phyloP scores from a whole-genome alignment of 2,888 invertebrate genomes.

The Pteria penguin region DNA sequence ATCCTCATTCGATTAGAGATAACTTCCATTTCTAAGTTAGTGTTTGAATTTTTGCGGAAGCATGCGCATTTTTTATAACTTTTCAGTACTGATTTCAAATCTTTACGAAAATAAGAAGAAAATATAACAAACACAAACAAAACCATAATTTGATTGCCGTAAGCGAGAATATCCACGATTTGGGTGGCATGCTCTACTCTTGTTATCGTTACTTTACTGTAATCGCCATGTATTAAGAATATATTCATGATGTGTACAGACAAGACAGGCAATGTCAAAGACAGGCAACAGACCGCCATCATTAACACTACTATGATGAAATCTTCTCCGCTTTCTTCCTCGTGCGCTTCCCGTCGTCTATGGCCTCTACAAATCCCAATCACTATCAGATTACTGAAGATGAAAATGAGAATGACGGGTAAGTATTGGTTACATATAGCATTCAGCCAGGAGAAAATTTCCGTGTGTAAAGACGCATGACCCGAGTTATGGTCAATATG shows the following conservation, averaged over 20 bases:
- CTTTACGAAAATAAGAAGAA: background rate
- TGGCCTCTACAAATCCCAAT: background rate
- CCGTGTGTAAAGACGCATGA: background rate
- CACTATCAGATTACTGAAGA: background rate
- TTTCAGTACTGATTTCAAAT: too few relatives aligned
- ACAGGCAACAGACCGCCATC: background rate
- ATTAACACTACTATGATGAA: background rate
- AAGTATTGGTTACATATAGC: background rate
- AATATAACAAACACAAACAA: background rate
- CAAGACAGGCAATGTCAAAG: background rate
- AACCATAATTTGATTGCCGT: background rate
- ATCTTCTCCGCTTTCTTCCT: background rate
- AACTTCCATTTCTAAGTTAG: too few relatives aligned
- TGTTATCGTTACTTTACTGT: background rate
- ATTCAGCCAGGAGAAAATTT: background rate
- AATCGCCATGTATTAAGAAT: background rate
- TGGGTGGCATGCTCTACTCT: background rate
- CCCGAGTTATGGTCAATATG: background rate
- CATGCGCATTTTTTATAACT: too few relatives aligned
- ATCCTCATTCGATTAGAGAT: too few relatives aligned
- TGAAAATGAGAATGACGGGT: background rate
- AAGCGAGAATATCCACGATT: background rate
- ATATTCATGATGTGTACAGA: background rate
- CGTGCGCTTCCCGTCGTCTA: background rate
- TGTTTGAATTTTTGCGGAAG: too few relatives aligned